Evolutionary conservation across 2,888 invertebrate genomes (phyloP), one percentile per base, ranked within the genome.

Genomic region (Stomorhina lunata): DNA sequence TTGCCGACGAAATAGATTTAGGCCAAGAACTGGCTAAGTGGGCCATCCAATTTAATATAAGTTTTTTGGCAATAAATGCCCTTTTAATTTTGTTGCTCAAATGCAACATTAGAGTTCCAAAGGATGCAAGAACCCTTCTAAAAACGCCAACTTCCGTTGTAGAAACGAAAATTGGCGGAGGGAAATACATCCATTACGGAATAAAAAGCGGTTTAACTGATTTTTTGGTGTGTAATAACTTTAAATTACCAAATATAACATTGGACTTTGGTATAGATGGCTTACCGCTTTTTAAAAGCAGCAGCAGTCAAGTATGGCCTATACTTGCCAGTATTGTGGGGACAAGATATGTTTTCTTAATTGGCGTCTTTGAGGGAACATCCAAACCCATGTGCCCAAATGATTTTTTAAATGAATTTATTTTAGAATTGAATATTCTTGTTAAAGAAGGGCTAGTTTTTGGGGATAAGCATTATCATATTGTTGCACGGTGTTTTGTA

Each of bases 331-430:
- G 50, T 50, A 25, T 50, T 50, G 50, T 27, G 2, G 25, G 27
- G 25, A 5, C 50, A 50, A 50, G 50, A 4, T 50, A 50, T 27
- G 50, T 50, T 29, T 55, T 55, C n/a, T n/a, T n/a, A n/a, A 55
- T 55, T 55, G 55, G 55, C 17, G 15, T 29, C 7, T 55, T 29
- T 55, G 55, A 55, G 29, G 55, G 29, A 29, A 55, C 10, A 29
- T 29, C 15, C 27, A 55, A 55, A 29, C 29, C 29, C n/a, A n/a
- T n/a, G n/a, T n/a, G n/a, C n/a, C n/a, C n/a, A n/a, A n/a, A n/a
- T n/a, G n/a, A 59, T 32, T 59, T 22, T 22, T 59, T 59, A 59
- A 17, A 37, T 20, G 37, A 37, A 59, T 59, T 59, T 59, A 37
- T 59, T 10, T 7, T 10, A 15, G 55, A 55, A 55, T 17, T 55